A percentile compares a stretch with the other conserved stretches of the same genome.
phyloP scores from a whole-genome alignment of 2,888 invertebrate species.

The Lasius fuliginosus region DNA sequence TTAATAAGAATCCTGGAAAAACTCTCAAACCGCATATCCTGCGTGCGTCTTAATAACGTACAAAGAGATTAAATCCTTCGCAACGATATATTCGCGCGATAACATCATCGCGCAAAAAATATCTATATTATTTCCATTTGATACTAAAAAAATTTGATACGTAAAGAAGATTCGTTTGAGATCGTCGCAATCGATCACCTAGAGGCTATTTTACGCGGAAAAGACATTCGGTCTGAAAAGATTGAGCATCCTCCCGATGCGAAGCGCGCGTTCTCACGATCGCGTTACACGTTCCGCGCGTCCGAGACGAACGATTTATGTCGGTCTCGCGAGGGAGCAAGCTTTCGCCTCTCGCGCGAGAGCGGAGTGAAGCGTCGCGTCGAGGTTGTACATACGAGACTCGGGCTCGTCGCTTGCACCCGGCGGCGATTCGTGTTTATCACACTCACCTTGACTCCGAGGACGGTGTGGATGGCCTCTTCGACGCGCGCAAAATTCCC shows the following conservation, averaged over 20 bases:
- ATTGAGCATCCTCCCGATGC: conserved; percentile 28
- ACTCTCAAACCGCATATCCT: background rate
- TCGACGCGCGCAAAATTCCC: conserved; percentile 93
- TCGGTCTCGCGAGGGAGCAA: conserved; percentile 40
- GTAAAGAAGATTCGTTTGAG: background rate
- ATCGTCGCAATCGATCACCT: background rate
- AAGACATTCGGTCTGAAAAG: background rate
- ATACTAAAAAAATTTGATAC: background rate
- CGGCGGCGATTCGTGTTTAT: conserved; percentile 54
- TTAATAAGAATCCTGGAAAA: background rate
- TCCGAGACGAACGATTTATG: conserved; percentile 53
- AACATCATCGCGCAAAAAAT: background rate
- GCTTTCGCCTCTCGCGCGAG: conserved; percentile 43
- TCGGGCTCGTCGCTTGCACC: conserved; percentile 37
- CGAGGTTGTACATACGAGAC: conserved; percentile 20
- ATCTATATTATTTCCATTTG: background rate
- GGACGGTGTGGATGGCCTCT: conserved; percentile 90
- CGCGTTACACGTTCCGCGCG: conserved; percentile 49
- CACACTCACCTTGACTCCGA: conserved; percentile 89
- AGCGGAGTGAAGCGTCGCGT: background rate
- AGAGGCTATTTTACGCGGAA: background rate
- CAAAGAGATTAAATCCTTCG: background rate
- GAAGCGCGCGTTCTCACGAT: conserved; percentile 43
- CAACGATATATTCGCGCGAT: background rate
- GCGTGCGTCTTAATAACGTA: background rate